These are phyloP conservation scores for Drosophila athabasca DNA, from an alignment of 1,140 invertebrate species.

Conservation along the genomic window DNA sequence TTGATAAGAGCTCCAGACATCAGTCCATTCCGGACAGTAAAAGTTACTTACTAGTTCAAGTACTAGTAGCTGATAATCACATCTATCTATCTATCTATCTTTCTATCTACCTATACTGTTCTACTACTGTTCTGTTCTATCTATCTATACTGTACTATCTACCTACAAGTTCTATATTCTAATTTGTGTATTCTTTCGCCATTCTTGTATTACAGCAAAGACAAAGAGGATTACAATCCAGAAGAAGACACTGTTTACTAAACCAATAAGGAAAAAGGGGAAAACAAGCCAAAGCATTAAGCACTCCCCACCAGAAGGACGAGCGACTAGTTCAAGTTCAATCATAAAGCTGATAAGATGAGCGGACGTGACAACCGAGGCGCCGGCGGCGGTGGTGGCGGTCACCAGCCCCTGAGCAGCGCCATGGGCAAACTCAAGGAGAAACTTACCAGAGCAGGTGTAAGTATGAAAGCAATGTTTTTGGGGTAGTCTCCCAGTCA, in stretches of 20 bases:
- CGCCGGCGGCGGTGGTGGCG: conserved; percentile 60
- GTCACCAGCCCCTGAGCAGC: conserved; percentile 76
- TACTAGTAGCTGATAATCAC: background rate
- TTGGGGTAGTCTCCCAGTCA: conserved; percentile 14
- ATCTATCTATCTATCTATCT: too few species aligned
- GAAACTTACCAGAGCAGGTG: conserved; percentile 72
- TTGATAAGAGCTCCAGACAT: conserved; percentile 10
- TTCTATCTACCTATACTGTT: background rate
- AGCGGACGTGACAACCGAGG: conserved; percentile 81
- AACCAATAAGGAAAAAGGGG: background rate
- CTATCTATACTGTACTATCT: background rate
- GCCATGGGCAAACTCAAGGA: conserved; percentile 83
- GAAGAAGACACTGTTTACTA: conserved; percentile 30
- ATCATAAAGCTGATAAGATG: conserved; percentile 72
- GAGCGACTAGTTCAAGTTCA: conserved; percentile 63
- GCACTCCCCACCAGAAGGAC: conserved; percentile 19
- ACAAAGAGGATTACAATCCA: conserved; percentile 35
- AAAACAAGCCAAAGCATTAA: conserved; percentile 14
- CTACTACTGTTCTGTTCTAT: too few species aligned
- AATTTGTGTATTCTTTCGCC: conserved; percentile 2
- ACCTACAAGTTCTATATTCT: conserved; percentile 9
- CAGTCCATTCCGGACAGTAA: conserved; percentile 16
- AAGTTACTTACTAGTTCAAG: background rate
- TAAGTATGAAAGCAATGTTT: conserved; percentile 53
- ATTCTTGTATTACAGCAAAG: conserved; percentile 64